Conservation (phyloP, 2,113 vertebrate species). For the Diphyllodes magnificus region DNA sequence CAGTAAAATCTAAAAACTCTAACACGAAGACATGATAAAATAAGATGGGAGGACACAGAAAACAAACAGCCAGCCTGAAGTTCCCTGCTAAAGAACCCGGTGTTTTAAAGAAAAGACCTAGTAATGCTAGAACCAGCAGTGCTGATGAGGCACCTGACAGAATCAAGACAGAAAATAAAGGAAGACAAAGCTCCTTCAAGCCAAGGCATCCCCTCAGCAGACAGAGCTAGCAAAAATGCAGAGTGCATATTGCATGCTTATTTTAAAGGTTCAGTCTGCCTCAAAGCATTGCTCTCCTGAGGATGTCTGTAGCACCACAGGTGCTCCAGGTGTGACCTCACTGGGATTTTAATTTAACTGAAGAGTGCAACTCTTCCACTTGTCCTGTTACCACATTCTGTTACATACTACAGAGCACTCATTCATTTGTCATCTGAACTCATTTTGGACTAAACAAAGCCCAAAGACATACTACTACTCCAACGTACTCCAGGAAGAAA, state of each 20-base stretch:
- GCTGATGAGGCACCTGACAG: not conserved
- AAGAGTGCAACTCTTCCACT: not conserved
- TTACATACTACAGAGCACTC: not conserved
- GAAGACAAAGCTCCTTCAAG: not conserved
- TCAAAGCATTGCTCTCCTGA: not conserved
- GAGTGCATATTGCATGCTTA: accelerated
- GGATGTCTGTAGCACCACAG: not conserved
- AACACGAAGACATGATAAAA: not conserved
- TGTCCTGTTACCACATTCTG: not conserved
- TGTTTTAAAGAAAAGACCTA: not conserved
- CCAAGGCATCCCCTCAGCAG: not conserved
- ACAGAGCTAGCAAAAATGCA: not conserved
- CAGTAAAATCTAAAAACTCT: not conserved
- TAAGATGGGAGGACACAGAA: not conserved
- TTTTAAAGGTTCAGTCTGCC: not conserved
- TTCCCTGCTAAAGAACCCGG: not conserved
- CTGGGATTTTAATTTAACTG: not conserved
- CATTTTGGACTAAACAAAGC: not conserved
- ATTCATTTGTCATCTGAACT: not conserved
- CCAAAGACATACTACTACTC: not conserved
- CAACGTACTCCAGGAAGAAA: not conserved
- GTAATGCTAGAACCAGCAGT: not conserved
- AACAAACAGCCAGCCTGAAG: not conserved
- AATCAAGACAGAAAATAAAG: not conserved
- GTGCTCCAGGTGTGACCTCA: not conserved